phyloP scores from a whole-genome alignment of 1,140 invertebrate genomes.

The Diachasma alloeum region DNA sequence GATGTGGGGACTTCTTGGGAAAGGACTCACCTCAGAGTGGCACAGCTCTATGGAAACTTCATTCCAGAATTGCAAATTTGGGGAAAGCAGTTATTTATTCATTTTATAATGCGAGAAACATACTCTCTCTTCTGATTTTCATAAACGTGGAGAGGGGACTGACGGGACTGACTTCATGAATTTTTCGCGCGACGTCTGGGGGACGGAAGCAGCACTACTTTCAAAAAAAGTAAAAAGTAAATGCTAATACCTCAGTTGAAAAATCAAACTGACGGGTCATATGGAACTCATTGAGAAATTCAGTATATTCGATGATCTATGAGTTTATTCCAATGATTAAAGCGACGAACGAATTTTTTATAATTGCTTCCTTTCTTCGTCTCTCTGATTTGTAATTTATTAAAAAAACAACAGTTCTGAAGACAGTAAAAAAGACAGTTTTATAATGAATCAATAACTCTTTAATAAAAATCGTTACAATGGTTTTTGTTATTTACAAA shows the following conservation, averaged over 20 bases:
- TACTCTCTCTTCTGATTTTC: neutral
- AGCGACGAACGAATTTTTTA: too few relatives aligned
- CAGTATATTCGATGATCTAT: too few relatives aligned
- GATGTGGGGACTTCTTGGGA: neutral
- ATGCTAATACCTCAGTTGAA: too few relatives aligned
- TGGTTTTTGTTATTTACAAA: neutral
- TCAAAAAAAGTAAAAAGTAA: too few relatives aligned
- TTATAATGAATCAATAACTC: too few relatives aligned
- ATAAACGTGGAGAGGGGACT: neutral
- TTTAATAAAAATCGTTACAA: neutral
- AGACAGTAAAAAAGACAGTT: too few relatives aligned
- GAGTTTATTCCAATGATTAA: too few relatives aligned
- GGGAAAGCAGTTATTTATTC: neutral
- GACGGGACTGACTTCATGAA: neutral
- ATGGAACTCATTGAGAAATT: too few relatives aligned
- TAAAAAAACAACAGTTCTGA: too few relatives aligned
- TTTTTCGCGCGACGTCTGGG: neutral
- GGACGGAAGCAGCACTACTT: neutral
- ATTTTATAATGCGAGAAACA: neutral
- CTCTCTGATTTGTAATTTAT: too few relatives aligned
- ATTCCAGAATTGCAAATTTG: neutral
- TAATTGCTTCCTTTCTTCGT: too few relatives aligned
- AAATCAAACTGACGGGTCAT: too few relatives aligned
- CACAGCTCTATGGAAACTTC: neutral
- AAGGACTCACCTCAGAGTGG: neutral